Evolutionary conservation across 2,797 vertebrate species (phyloP).

Genomic region (Chloroceryle amazona): DNA sequence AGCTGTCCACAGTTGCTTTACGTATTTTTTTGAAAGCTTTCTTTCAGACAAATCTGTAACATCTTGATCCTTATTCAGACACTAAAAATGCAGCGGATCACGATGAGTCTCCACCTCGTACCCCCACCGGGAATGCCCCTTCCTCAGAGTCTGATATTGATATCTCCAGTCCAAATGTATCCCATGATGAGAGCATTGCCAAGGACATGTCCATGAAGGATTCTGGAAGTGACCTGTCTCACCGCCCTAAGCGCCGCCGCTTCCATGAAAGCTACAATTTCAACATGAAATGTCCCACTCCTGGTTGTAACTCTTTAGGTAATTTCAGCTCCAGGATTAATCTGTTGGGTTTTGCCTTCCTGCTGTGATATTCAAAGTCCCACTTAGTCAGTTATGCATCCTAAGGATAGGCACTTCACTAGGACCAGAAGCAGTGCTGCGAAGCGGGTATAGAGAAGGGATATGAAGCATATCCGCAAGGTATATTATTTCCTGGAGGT

Average conservation of each 20-base stretch:
- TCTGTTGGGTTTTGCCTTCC: neutral
- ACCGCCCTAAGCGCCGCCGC: conserved; percentile 95
- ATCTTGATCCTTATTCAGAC: conserved; percentile 79
- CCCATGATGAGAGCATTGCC: conserved; percentile 94
- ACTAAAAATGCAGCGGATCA: conserved; percentile 92
- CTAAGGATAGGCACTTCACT: fast-evolving
- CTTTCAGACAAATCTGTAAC: neutral
- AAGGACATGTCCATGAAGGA: conserved; percentile 95
- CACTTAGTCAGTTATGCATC: fast-evolving
- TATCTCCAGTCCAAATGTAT: conserved; percentile 96
- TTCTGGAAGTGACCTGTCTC: conserved; percentile 95
- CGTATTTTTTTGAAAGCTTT: neutral
- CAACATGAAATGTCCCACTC: conserved; percentile 99
- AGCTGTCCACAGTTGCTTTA: neutral
- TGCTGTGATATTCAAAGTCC: neutral
- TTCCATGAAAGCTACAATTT: conserved; percentile 99
- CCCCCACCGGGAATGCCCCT: conserved; percentile 96
- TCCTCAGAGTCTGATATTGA: conserved; percentile 99
- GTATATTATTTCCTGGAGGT: neutral
- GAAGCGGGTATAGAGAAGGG: neutral
- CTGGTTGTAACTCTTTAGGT: conserved; percentile 99
- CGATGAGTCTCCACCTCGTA: conserved; percentile 96
- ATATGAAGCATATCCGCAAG: fast-evolving
- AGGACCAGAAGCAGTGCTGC: neutral
- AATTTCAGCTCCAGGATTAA: neutral